Conservation (phyloP, 2,797 vertebrate genomes). For the Rhinichthys osculus region DNA sequence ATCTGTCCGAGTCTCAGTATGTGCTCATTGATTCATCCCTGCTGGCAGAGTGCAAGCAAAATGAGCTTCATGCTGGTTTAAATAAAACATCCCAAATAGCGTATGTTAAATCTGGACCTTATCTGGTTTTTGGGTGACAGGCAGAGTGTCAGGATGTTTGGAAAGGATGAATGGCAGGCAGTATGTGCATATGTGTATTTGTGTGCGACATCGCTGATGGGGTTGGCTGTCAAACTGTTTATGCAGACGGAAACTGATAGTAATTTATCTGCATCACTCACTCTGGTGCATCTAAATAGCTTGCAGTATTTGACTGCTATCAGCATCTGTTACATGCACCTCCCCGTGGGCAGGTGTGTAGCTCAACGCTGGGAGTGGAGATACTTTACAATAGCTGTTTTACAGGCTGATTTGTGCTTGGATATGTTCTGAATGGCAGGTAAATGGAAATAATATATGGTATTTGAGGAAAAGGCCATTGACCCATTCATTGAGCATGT, state of each 20-base stretch:
- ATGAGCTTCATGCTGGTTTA: not conserved
- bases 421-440: not conserved
- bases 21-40: conserved; percentile 14
- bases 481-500: not conserved
- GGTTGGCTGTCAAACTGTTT: conserved; percentile 32
- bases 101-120: not conserved
- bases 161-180: conserved; percentile 9
- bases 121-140: conserved; percentile 14
- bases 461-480: not conserved
- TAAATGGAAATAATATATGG: not conserved
- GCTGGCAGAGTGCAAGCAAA: conserved; percentile 9
- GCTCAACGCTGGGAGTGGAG: not conserved
- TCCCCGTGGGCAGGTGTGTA: not conserved
- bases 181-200: conserved; percentile 2
- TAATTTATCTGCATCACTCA: conserved; percentile 38
- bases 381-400: not conserved
- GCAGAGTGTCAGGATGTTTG: not conserved
- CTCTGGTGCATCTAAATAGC: conserved; percentile 10
- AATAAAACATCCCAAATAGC: conserved; percentile 28
- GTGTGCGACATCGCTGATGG: not conserved
- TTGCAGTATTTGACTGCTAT: conserved; percentile 19
- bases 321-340: conserved; percentile 23
- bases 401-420: not conserved
- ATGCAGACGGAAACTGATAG: conserved; percentile 2
- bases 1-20: not conserved